Percentiles rank a stretch among this genome's conserved stretches.
These are phyloP conservation scores for Colaptes auratus DNA, from an alignment of 2,113 vertebrate species.

Conservation along the genomic window DNA sequence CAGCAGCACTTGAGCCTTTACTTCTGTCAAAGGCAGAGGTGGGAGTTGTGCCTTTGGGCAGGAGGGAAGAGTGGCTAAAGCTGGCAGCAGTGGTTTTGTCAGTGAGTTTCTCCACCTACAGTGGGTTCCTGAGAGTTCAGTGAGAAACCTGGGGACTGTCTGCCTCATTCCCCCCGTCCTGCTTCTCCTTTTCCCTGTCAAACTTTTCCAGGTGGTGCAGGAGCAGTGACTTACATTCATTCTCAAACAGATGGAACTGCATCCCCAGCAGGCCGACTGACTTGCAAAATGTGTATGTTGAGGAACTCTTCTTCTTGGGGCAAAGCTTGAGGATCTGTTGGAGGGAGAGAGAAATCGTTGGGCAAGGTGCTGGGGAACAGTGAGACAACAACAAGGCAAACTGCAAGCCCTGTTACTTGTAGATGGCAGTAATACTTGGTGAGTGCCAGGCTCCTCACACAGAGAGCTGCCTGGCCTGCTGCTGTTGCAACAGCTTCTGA, in stretches of 20 bases:
- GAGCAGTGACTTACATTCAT: conserved; percentile 88
- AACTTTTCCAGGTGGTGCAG: background rate
- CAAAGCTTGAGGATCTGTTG: conserved; percentile 94
- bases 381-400: background rate
- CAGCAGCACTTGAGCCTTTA: background rate
- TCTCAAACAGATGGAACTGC: conserved; percentile 98
- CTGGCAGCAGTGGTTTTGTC: background rate
- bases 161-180: background rate
- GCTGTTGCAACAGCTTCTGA: background rate
- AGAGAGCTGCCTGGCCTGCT: background rate
- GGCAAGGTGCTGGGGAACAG: background rate
- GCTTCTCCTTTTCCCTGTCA: background rate
- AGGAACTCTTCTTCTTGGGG: conserved; percentile 96
- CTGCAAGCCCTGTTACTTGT: background rate
- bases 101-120: background rate
- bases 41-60: background rate
- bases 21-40: background rate
- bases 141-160: background rate
- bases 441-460: background rate
- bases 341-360: background rate
- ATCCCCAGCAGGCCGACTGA: conserved; percentile 93
- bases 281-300: conserved; percentile 97
- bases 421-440: background rate
- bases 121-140: background rate
- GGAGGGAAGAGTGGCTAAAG: background rate